Evolutionary conservation across 2,113 vertebrate species (phyloP).

Genomic region (Tetrao urogallus): DNA sequence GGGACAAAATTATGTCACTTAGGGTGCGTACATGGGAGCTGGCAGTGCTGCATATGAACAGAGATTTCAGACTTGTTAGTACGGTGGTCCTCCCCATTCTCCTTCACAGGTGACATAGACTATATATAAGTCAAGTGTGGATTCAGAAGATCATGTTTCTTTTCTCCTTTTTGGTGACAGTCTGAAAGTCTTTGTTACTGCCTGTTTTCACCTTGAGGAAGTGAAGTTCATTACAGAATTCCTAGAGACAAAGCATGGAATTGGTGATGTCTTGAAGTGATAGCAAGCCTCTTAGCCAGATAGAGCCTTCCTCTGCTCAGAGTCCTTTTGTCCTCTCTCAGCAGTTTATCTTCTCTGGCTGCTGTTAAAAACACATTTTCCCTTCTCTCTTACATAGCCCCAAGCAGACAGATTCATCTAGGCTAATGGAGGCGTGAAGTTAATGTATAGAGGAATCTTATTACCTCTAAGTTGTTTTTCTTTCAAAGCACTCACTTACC

Average conservation of each 20-base stretch:
- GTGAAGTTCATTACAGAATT: neutral
- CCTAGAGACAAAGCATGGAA: neutral
- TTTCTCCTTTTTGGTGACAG: neutral
- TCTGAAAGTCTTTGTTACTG: neutral
- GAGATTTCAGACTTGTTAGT: neutral
- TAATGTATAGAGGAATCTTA: constrained; percentile 26
- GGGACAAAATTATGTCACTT: neutral
- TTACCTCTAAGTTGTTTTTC: constrained; percentile 17
- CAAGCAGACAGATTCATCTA: constrained; percentile 17
- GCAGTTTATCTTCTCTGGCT: neutral
- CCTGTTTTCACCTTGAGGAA: neutral
- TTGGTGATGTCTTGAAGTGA: constrained; percentile 7
- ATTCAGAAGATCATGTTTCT: neutral
- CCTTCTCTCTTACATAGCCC: neutral
- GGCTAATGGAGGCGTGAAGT: constrained; percentile 26
- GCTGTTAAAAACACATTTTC: neutral
- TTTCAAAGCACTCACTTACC: neutral
- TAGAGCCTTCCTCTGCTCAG: neutral
- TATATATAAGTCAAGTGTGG: neutral
- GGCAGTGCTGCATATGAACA: neutral
- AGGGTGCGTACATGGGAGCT: neutral
- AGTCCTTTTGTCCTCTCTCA: neutral
- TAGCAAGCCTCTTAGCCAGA: neutral
- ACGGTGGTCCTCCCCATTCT: neutral
- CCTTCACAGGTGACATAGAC: neutral